A percentile compares a stretch with the other conserved stretches of the same genome.
phyloP scores from a whole-genome alignment of 1,140 invertebrate genomes.

The Mya arenaria region DNA sequence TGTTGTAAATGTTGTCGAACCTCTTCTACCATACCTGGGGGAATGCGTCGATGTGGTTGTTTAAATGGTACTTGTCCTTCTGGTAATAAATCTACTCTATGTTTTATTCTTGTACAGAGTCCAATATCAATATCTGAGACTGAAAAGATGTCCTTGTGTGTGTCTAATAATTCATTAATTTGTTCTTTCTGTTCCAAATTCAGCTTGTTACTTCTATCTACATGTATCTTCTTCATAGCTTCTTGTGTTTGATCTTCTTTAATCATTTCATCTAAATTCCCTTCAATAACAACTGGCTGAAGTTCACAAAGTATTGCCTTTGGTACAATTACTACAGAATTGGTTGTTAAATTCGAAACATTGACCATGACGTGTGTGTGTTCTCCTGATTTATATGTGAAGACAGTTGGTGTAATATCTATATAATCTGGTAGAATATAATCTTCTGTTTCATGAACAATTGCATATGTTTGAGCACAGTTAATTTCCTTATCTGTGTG shows the following conservation, averaged over 20 bases:
- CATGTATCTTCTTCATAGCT: conserved; percentile 4
- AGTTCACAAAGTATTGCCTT: conserved; percentile 56
- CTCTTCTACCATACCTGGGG: background rate
- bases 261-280: background rate
- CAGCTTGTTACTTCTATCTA: too few relatives aligned
- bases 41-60: background rate
- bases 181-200: too few relatives aligned
- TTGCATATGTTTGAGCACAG: conserved; percentile 41
- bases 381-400: conserved; percentile 30
- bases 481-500: conserved; percentile 43
- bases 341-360: conserved; percentile 47
- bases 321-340: conserved; percentile 41
- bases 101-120: background rate
- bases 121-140: background rate
- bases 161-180: background rate
- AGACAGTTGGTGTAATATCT: conserved; percentile 43
- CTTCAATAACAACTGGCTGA: conserved; percentile 46
- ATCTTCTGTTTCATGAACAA: conserved; percentile 40
- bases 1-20: conserved; percentile 1
- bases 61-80: background rate
- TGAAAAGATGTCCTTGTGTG: background rate
- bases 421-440: conserved; percentile 31
- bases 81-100: background rate
- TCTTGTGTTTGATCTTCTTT: background rate
- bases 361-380: conserved; percentile 26